Conservation (phyloP, 1,140 invertebrate genomes). For the Drosophila bifasciata region DNA sequence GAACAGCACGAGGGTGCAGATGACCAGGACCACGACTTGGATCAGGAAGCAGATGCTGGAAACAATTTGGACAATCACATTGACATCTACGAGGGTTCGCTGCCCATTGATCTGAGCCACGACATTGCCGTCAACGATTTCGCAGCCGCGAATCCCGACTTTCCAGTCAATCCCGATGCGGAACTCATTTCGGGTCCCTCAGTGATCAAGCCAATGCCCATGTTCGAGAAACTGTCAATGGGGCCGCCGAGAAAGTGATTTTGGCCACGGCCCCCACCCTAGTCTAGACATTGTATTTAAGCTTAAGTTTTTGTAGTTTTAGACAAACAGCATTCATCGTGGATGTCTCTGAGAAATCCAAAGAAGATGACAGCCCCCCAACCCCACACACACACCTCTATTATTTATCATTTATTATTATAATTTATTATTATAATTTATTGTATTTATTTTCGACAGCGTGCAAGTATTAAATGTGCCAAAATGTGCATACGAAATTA, state of each 20-base stretch:
- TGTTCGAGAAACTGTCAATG: conserved; percentile 73
- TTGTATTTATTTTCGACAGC: conserved; percentile 41
- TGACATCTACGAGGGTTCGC: conserved; percentile 63
- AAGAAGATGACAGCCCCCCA: conserved; percentile 16
- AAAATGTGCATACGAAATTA: conserved; percentile 22
- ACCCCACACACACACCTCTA: background rate
- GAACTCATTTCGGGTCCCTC: conserved; percentile 67
- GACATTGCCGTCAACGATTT: conserved; percentile 83
- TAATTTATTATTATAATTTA: conserved; percentile 24
- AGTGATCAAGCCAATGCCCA: conserved; percentile 42
- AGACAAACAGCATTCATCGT: conserved; percentile 11
- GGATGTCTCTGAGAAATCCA: conserved; percentile 44
- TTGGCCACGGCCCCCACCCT: background rate
- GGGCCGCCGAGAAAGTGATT: conserved; percentile 18
- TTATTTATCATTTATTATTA: background rate
- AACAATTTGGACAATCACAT: conserved; percentile 78
- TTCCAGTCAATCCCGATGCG: conserved; percentile 78
- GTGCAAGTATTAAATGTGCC: conserved; percentile 29
- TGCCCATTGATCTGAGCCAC: conserved; percentile 79
- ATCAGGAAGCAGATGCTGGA: conserved; percentile 51
- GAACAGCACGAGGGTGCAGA: conserved; percentile 17
- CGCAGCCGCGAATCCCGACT: conserved; percentile 60
- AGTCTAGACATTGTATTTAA: conserved; percentile 26
- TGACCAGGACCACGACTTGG: conserved; percentile 66
- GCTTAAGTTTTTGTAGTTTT: conserved; percentile 47